Base-by-base conservation (phyloP, 2,797 vertebrate species). In the Argentina silus region DNA sequence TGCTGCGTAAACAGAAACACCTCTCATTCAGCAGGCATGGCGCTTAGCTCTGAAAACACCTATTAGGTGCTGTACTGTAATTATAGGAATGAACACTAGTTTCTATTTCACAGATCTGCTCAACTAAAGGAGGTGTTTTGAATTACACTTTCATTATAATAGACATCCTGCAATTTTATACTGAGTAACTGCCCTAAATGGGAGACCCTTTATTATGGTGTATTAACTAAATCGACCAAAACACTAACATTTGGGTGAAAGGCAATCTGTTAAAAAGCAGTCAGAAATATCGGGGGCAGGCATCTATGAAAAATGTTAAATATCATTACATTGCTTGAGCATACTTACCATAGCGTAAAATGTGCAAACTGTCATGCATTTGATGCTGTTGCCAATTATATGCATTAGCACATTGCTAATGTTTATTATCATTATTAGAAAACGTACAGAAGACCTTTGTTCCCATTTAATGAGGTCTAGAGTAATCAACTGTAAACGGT, bases 1-100 rank as follows among this genome's bases (percentile, higher is more conserved):
- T 27, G 67, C 69, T 15, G 61, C 19, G 60, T 72, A 62, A 79
- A 76, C 44, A 78, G 51, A 64, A 80, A 78, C 80, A 48, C 66
- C 76, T 79, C 67, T 81, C 69, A 70, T 14, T 47, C 45, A 62
- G 70, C 69, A 83, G 51, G 51, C 74, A 42, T 69, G 36, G 42
- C 51, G 48, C 4, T 21, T 47, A 9, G 0, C 75, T 78, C 61
- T 83, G 74, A 69, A 75, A 85, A 78, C 69, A 73, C 50, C 80
- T 73, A 83, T 81, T 86, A 79, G 53, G 68, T 80, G 69, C 80
- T 83, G 70, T 79, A 48, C 80, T 83, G 70, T 79, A 48, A 86
- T 85, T 73, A 69, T 78, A 64, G 66, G 82, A 85, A 90, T 87
- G 65, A 67, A 75, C 69, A 15, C 75, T 65, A 11, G 77, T 74